Evolutionary conservation across 2,113 vertebrate genomes (phyloP), one percentile per base, ranked within the genome.

Genomic region (Calidris pygmaea): DNA sequence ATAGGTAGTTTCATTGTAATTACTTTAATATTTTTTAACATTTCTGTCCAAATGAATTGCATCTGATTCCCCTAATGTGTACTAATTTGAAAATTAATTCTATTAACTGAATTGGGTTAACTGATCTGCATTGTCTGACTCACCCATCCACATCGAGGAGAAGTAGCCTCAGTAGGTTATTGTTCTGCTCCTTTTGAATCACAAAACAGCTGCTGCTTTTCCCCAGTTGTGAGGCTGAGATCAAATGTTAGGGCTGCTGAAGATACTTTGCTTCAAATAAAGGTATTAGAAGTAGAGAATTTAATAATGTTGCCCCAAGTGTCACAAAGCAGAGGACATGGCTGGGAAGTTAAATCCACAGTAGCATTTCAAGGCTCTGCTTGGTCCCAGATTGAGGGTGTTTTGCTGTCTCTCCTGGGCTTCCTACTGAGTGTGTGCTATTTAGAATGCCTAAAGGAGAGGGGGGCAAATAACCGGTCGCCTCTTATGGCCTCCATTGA

Each of bases 1-100:
- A 24, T 68, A 55, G 29, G 29, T 55, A 55, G 55, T 96, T 89
- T 90, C 76, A 85, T 83, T 86, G 50, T 65, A 89, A 71, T 17
- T 63, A 24, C 52, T 53, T 89, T 5, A 85, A 41, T 95, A 86
- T 85, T 95, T 96, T 90, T 90, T 60, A 88, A 86, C 43, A 29
- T 68, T 89, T 87, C 80, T 62, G 70, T 97, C 90, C 96, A 86
- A 96, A 75, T 74, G 6, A 94, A 91, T 78, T 87, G 93, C 68
- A 92, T n/a, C 39, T 91, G 80, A 85, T 95, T 96, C 83, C 90
- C 48, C 70, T 93, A 94, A 94, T 72, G 90, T 88, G 82, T 86
- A 68, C 65, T 89, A 79, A 95, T 95, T 95, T 96, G 80, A 70
- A 92, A 92, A 97, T 95, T 96, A 95, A 96, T 95, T 93, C 73